Conservation (phyloP, 2,888 invertebrate genomes). For the Lithophane semibrunnea region DNA sequence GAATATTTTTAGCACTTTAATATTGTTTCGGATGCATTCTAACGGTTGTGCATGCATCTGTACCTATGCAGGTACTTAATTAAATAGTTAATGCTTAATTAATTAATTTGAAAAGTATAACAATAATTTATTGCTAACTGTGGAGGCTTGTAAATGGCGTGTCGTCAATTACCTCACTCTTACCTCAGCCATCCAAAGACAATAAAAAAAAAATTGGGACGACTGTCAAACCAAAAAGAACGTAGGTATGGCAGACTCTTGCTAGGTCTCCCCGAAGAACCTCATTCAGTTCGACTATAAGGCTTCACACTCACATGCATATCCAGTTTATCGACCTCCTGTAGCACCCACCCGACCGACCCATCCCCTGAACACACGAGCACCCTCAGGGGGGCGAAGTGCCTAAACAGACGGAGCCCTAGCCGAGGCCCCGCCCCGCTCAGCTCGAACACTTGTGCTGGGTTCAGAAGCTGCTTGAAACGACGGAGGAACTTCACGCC, state of each 20-base stretch:
- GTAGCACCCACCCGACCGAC: constrained; percentile 99
- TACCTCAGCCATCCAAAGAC: too few relatives aligned
- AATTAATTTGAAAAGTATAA: too few relatives aligned
- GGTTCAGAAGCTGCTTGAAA: constrained; percentile 98
- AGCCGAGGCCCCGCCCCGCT: constrained; percentile 96
- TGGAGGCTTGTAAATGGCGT: too few relatives aligned
- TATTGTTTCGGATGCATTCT: too few relatives aligned
- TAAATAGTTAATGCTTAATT: too few relatives aligned
- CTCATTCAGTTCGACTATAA: background rate
- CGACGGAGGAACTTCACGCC: constrained; percentile 98
- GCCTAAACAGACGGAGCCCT: constrained; percentile 96
- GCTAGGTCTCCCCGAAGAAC: background rate
- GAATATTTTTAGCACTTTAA: background rate
- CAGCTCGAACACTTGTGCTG: constrained; percentile 99
- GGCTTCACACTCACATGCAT: constrained; percentile 94
- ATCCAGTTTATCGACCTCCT: constrained; percentile 98
- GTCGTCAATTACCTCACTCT: too few relatives aligned
- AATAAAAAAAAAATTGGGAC: background rate
- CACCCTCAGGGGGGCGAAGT: constrained; percentile 98
- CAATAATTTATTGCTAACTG: too few relatives aligned
- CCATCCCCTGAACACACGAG: constrained; percentile 99
- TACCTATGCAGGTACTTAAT: too few relatives aligned
- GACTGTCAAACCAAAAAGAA: background rate
- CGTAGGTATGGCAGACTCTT: background rate
- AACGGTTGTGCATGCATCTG: too few relatives aligned